phyloP scores from a whole-genome alignment of 2,888 invertebrate species.

The Orgyia antiqua region DNA sequence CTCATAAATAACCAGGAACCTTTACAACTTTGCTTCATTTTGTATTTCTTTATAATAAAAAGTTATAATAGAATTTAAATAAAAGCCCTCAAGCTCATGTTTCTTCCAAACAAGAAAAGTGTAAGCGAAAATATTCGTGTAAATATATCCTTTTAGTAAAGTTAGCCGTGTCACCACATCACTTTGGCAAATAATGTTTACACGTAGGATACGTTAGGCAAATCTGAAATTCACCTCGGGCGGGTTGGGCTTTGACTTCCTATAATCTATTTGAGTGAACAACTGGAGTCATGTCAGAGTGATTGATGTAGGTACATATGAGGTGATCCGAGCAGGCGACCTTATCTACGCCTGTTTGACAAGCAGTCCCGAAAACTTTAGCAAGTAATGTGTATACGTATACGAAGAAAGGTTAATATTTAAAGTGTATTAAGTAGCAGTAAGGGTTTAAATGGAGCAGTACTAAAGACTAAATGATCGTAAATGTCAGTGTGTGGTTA shows the following conservation, averaged over 20 bases:
- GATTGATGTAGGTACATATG: slow-evolving; percentile 66
- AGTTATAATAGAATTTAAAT: slow-evolving; percentile 18
- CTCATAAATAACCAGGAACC: slow-evolving; percentile 37
- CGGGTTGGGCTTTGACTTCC: slow-evolving; percentile 57
- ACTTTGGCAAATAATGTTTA: slow-evolving; percentile 68
- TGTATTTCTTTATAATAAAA: slow-evolving; percentile 13
- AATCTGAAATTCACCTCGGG: slow-evolving; percentile 61
- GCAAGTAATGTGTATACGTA: slow-evolving; percentile 32
- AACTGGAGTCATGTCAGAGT: slow-evolving; percentile 71
- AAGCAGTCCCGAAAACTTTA: slow-evolving; percentile 46
- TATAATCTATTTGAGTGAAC: slow-evolving; percentile 75
- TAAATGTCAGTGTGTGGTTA: too few relatives aligned
- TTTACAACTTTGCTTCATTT: slow-evolving; percentile 17
- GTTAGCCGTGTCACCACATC: slow-evolving; percentile 58
- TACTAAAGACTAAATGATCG: too few relatives aligned
- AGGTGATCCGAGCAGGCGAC: slow-evolving; percentile 54
- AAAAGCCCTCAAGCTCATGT: slow-evolving; percentile 14
- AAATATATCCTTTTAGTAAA: slow-evolving; percentile 46
- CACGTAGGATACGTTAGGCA: slow-evolving; percentile 59
- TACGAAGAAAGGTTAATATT: neutral
- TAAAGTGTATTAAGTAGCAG: too few relatives aligned
- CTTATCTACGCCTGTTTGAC: slow-evolving; percentile 61
- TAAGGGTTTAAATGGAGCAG: too few relatives aligned
- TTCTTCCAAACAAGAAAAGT: slow-evolving; percentile 12
- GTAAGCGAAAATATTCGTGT: slow-evolving; percentile 34